Conservation (phyloP, 2,888 invertebrate genomes). For the Galeopsomyia nigrocyanea region DNA sequence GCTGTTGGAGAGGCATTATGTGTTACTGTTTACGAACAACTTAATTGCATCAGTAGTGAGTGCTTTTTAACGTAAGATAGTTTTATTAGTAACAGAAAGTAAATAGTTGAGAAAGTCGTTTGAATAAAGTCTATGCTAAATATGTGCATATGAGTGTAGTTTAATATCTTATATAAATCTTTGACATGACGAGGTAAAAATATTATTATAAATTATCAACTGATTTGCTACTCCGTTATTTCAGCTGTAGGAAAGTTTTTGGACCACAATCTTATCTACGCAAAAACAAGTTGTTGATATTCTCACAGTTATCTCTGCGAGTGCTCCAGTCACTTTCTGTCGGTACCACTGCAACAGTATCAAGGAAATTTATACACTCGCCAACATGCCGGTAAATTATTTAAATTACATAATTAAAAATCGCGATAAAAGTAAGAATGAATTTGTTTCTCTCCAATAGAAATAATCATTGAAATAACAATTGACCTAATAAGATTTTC, state of each 20-base stretch:
- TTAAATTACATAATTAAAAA: background rate
- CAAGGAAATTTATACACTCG: background rate
- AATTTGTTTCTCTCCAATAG: too few species aligned
- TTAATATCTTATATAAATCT: background rate
- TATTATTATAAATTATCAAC: background rate
- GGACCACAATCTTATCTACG: slow-evolving; percentile 24
- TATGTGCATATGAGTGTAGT: too few species aligned
- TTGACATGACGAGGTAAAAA: background rate
- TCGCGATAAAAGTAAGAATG: too few species aligned
- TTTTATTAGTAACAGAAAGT: too few species aligned
- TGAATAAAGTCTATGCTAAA: too few species aligned
- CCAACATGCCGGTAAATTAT: slow-evolving; percentile 26
- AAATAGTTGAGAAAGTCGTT: too few species aligned
- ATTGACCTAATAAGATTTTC: too few species aligned
- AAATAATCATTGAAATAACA: too few species aligned
- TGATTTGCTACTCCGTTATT: slow-evolving; percentile 32
- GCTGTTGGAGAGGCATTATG: too few species aligned
- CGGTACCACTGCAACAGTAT: background rate
- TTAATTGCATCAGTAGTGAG: too few species aligned
- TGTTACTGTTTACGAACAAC: too few species aligned
- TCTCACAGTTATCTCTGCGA: background rate
- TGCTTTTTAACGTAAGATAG: too few species aligned
- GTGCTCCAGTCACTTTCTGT: slow-evolving; percentile 8
- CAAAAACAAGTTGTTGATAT: slow-evolving; percentile 7
- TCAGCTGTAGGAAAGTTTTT: slow-evolving; percentile 24